phyloP scores from a whole-genome alignment of 1,140 invertebrate species.

The Anastatus disparis region DNA sequence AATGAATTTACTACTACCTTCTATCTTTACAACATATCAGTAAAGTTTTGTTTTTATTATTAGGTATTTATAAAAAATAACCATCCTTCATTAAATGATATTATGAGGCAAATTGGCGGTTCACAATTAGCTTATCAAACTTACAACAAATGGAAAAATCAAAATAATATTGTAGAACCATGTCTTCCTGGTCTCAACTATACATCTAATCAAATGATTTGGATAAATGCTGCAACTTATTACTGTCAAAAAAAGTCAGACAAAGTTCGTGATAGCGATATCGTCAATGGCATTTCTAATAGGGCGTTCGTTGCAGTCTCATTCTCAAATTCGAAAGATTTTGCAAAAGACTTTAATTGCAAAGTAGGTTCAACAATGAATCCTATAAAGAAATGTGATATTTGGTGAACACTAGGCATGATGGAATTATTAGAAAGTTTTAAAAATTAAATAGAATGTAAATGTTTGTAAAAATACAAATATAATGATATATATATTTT shows the following conservation, averaged over 20 bases:
- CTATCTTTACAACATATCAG: too few species aligned
- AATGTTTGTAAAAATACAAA: too few species aligned
- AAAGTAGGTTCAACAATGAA: constrained; percentile 85
- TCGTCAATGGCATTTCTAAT: constrained; percentile 78
- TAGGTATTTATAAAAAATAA: too few species aligned
- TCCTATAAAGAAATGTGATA: constrained; percentile 85
- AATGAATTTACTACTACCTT: too few species aligned
- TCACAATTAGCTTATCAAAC: constrained; percentile 71
- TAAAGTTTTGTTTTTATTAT: too few species aligned
- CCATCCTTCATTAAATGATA: constrained; percentile 69
- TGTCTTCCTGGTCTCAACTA: constrained; percentile 65
- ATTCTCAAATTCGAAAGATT: constrained; percentile 89
- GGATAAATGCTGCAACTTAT: constrained; percentile 69
- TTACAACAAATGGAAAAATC: constrained; percentile 62
- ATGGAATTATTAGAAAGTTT: too few species aligned
- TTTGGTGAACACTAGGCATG: constrained; percentile 73
- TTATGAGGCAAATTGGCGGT: constrained; percentile 74
- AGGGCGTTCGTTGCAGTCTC: constrained; percentile 87
- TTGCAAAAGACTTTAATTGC: constrained; percentile 89
- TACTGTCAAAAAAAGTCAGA: constrained; percentile 69
- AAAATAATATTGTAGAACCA: constrained; percentile 53
- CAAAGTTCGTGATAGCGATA: constrained; percentile 63
- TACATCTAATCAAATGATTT: constrained; percentile 72
- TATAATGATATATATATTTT: too few species aligned
- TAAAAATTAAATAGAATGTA: too few species aligned